phyloP scores from a whole-genome alignment of 2,113 vertebrate species.

The Rhinopomastus cyanomelas region DNA sequence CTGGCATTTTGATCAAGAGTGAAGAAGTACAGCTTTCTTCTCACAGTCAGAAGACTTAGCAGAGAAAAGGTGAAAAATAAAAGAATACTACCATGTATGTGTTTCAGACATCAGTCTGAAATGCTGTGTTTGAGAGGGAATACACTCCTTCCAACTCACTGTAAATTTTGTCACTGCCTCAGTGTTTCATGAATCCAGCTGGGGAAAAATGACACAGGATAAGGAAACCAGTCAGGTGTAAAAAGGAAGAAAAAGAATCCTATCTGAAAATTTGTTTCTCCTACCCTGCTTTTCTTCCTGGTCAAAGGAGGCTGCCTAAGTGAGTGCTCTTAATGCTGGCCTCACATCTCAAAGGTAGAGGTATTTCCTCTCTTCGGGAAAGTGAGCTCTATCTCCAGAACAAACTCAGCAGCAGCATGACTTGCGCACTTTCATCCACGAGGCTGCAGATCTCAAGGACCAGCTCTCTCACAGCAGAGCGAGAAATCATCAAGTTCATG shows the following conservation, averaged over 20 bases:
- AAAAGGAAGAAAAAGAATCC: background rate
- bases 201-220: background rate
- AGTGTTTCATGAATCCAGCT: background rate
- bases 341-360: background rate
- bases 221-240: background rate
- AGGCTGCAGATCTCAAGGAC: background rate
- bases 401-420: background rate
- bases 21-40: background rate
- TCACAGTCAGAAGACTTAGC: background rate
- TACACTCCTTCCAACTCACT: background rate
- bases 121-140: background rate
- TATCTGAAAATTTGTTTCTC: background rate
- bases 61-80: background rate
- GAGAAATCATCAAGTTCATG: background rate
- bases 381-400: background rate
- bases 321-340: background rate
- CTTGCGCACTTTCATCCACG: background rate
- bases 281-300: background rate
- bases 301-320: background rate
- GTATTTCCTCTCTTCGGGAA: background rate
- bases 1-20: background rate
- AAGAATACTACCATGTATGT: fast-evolving
- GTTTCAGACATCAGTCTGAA: background rate
- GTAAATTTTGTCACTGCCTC: background rate
- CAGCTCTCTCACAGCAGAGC: background rate